Evolutionary conservation across 1,140 invertebrate species (phyloP), one percentile per base, ranked within the genome.

Genomic region (Agrilus planipennis): DNA sequence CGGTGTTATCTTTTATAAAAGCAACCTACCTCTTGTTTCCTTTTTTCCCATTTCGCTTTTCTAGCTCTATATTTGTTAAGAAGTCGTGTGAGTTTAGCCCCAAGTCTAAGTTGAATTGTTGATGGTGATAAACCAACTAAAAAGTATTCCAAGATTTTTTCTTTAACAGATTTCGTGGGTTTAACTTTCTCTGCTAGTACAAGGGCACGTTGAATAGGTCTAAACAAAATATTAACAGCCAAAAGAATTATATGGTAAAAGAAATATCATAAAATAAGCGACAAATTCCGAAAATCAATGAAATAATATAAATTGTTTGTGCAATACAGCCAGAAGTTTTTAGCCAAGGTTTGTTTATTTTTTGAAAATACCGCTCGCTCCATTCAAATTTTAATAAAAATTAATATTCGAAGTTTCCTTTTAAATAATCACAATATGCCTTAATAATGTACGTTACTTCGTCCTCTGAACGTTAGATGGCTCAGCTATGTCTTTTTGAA

Each of bases 61-160:
- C 67, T 58, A 16, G 51, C 54, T 22, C 65, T 58, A 40, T 72
- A 71, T 45, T 68, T 70, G 14, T 51, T 49, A 22, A 76, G 50
- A 17, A 74, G 51, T 32, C 72, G 61, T 45, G 67, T 67, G 35
- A 76, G 65, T 57, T 70, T 68, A 1, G 59, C 53, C 16, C 61
- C 64, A 4, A 73, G 54, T 23, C 63, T 53, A 10, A 48, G 55
- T 36, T 61, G 52, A 2, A 70, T 64, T 20, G 52, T 58, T n/a
- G 50, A 46, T 4, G 65, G 60, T 46, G 60, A 62, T 16, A 74
- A 46, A 23, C 65, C 61, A 42, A 69, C 63, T 41, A 76, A 49
- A 54, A 74, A 70, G 36, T 60, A 61, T 55, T 76, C 66, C 18
- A 61, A 41, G 34, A 60, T 50, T 16, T 61, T 49, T 36, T 46